Evolutionary conservation across 2,888 invertebrate genomes (phyloP).

Genomic region (Pecten maximus): DNA sequence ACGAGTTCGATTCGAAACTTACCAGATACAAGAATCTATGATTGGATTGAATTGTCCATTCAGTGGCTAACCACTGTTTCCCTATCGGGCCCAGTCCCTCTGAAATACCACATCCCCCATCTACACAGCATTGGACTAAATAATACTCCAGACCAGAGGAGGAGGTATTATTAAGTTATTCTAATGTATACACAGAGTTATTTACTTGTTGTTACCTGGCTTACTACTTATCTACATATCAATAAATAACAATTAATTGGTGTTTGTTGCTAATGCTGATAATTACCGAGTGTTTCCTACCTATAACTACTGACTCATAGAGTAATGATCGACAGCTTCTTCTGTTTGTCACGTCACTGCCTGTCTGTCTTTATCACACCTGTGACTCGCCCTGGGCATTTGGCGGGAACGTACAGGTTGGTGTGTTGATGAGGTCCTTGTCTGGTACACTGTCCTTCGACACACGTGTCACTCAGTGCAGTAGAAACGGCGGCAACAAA

Average conservation of each 20-base stretch:
- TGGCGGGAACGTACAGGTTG: conserved; percentile 9
- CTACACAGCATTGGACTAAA: no score
- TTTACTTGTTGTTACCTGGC: not conserved
- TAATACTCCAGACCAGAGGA: no score
- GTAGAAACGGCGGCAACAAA: not conserved
- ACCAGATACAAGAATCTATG: no score
- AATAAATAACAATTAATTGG: not conserved
- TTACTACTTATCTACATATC: not conserved
- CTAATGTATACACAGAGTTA: not conserved
- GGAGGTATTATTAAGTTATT: no score
- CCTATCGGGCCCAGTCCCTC: no score
- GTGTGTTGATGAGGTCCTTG: not conserved
- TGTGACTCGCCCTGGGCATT: not conserved
- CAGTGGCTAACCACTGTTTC: no score
- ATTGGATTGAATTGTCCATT: no score
- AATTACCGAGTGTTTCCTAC: not conserved
- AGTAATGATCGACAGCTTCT: not conserved
- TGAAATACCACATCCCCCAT: no score
- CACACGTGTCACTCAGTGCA: not conserved
- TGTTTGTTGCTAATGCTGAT: not conserved
- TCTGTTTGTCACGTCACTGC: not conserved
- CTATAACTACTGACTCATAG: not conserved
- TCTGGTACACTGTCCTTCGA: not conserved
- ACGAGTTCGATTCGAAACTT: no score
- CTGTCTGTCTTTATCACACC: conserved; percentile 21